Conservation (phyloP, 2,888 invertebrate genomes). For the Hydriomena furcata region DNA sequence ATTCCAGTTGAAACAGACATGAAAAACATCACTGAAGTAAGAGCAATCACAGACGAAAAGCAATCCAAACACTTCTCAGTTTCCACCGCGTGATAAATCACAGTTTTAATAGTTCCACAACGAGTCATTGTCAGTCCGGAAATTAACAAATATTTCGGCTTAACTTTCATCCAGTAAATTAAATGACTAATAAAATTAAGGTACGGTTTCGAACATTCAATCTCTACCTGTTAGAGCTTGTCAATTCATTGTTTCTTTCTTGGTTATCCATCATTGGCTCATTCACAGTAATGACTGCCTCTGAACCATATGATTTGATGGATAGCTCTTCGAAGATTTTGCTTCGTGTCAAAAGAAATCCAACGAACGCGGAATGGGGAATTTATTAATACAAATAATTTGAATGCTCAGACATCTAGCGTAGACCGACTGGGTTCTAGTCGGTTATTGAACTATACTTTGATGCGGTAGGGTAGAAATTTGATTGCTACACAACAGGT, state of each 20-base stretch:
- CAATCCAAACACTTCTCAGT: slow-evolving; percentile 1
- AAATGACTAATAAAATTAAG: slow-evolving; percentile 3
- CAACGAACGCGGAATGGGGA: not conserved
- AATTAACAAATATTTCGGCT: slow-evolving; percentile 12
- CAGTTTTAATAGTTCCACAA: slow-evolving; percentile 14
- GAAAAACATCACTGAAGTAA: slow-evolving; percentile 4
- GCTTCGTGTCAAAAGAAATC: not conserved
- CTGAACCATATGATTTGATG: no score
- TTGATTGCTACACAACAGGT: slow-evolving; percentile 19
- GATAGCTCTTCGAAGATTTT: no score
- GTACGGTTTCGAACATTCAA: no score
- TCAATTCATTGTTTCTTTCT: no score
- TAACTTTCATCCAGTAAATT: slow-evolving; percentile 7
- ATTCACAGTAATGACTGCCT: no score
- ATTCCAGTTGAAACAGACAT: slow-evolving; percentile 9
- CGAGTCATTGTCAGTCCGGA: slow-evolving; percentile 9
- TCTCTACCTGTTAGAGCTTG: no score
- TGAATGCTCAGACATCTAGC: not conserved
- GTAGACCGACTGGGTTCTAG: not conserved
- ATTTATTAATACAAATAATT: slow-evolving; percentile 1
- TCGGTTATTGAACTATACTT: slow-evolving; percentile 12
- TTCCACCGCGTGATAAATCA: not conserved
- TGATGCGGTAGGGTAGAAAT: not conserved
- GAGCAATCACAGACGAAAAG: not conserved
- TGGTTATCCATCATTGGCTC: no score